phyloP scores from a whole-genome alignment of 2,797 vertebrate species.

The Argya squamiceps region DNA sequence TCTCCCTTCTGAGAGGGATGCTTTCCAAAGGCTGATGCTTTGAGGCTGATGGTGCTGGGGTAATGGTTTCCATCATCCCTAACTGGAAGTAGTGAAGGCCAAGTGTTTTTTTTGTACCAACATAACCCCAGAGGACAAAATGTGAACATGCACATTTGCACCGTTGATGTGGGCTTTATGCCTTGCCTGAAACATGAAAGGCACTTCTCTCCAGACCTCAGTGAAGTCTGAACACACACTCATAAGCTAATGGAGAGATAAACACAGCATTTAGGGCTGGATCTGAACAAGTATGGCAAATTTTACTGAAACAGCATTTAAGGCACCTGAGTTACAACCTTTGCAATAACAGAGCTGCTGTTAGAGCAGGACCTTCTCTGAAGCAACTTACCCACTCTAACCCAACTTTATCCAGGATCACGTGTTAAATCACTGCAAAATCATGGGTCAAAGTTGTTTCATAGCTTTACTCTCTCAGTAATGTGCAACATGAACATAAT shows the following conservation, averaged over 20 bases:
- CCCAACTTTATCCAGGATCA: not conserved
- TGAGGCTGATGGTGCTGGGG: not conserved
- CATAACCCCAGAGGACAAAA: not conserved
- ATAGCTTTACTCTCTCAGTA: constrained; percentile 80
- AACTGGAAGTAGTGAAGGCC: not conserved
- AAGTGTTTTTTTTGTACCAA: not conserved
- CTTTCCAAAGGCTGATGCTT: not conserved
- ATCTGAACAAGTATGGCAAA: not conserved
- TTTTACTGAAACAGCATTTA: not conserved
- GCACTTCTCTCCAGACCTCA: not conserved
- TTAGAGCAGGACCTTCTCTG: not conserved
- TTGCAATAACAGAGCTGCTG: not conserved
- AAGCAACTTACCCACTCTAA: not conserved
- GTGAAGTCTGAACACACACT: not conserved
- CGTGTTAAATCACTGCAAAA: constrained; percentile 44
- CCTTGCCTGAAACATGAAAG: not conserved
- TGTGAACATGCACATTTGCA: not conserved
- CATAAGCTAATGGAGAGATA: not conserved
- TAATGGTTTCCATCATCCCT: not conserved
- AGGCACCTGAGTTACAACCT: not conserved
- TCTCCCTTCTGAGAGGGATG: not conserved
- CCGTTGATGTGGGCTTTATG: not conserved
- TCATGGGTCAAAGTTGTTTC: constrained; percentile 62
- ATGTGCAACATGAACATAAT: constrained; percentile 80
- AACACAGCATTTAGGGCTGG: not conserved